Base-by-base conservation (phyloP, 1,140 invertebrate genomes). In the Lepidurus apus region DNA sequence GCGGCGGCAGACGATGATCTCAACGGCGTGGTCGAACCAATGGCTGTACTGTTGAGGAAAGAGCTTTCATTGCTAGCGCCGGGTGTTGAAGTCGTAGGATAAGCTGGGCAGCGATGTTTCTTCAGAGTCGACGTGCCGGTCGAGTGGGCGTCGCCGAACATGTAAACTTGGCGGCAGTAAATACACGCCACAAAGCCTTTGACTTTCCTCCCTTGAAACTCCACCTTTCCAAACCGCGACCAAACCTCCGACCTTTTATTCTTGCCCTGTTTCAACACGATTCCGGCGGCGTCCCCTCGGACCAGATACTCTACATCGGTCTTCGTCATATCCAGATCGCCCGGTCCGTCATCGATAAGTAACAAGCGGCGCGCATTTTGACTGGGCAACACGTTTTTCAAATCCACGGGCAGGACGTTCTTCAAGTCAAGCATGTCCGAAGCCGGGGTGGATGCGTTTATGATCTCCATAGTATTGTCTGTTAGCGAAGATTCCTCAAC, bases 131-230 rank as follows among this genome's bases (percentile, higher is more conserved):
- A 79, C 6, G 78, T 79, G n/a, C 78, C 78, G 21, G 78, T 79
- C 1, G 78, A 79, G 53, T 79, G 78, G 74, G 78, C 78, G 21
- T 79, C 78, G 34, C 78, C 78, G 42, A 79, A 79, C 43, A 74
- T 74, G 43, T 79, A 79, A n/a, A 79, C 78, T 47, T 79, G 78
- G 4, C 78, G 78, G 34, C 78, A 79, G 73, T 74, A 79, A 44
- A 79, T 75, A 47, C 78, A 79, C 13, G 78, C 78, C 26, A 79
- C 78, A n/a, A 75, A 79, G n/a, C 78, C 78, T 75, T 79, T 79
- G 42, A 79, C 78, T 26, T 79, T 79, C 0, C 78, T 73, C 1
- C 74, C 74, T 74, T 79, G 78, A 74, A 79, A 79, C 10, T 74
- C 75, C 17, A 79, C 78, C 53, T 79, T 79, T 11, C 78, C 78